Conservation (phyloP, 2,113 vertebrate species). For the rat (Rattus norvegicus) region GRCr8 NC_086026.1:99365001-99365500, state of each 20-base stretch:
- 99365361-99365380: background rate
- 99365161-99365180: too few relatives aligned
- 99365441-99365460: background rate
- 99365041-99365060: background rate
- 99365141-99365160: too few relatives aligned
- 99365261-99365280: background rate
- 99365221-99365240: background rate
- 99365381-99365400: background rate
- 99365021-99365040: background rate
- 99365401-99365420: background rate
- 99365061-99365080: background rate
- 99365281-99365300: background rate
- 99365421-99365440: background rate
- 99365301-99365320: background rate
- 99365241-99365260: background rate
- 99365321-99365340: background rate
- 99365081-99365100: background rate
- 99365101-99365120: too few relatives aligned
- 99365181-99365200: background rate
- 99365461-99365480: too few relatives aligned
- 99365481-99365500: background rate
- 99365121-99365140: too few relatives aligned
- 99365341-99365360: background rate
- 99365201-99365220: background rate
- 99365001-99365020: background rate